Evolutionary conservation across 2,888 invertebrate genomes (phyloP), one percentile per base, ranked within the genome.

Genomic region (Andrena fulva): DNA sequence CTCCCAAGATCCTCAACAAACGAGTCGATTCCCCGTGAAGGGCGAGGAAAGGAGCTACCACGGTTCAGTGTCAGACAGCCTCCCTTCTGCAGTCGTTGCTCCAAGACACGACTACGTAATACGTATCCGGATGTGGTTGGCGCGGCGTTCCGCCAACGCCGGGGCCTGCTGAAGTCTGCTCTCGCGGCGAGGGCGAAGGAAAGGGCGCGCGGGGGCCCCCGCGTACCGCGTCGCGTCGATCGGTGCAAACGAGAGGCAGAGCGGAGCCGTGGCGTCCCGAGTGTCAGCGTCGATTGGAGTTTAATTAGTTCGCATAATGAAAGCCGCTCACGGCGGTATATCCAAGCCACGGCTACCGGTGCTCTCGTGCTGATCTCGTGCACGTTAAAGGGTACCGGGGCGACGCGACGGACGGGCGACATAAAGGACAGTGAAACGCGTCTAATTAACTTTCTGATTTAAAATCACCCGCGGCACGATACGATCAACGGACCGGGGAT

Each of bases 371-470:
- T 71, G 16, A 68, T 16, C 56, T 50, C 71, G 80, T 27, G 66
- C 71, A 66, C 59, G 56, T 59, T 71, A 87, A 82, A 82, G 74
- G 72, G 64, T 78, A 77, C 52, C 54, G 35, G 52, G 27, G 62
- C 78, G 74, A 77, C 64, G 73, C 76, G 84, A 86, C 82, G 78
- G 74, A 84, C 82, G 80, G 75, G 71, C 88, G 89, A 89, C 86
- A 85, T 85, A 89, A 89, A 86, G 86, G 88, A 91, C 91, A 90
- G 89, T 86, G 89, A 90, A 90, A 89, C 91, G 89, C 90, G 90
- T 90, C 91, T 92, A 92, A 92, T 92, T 92, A 92, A 92, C 92
- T 91, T 92, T 92, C 91, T 90, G 91, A 92, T 92, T 92, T 91
- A 90, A 92, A 92, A 91, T 92, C 91, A 90, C 87, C 90, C 90